phyloP scores from a whole-genome alignment of 2,888 invertebrate genomes.

The Acanthoscelides obtectus region DNA sequence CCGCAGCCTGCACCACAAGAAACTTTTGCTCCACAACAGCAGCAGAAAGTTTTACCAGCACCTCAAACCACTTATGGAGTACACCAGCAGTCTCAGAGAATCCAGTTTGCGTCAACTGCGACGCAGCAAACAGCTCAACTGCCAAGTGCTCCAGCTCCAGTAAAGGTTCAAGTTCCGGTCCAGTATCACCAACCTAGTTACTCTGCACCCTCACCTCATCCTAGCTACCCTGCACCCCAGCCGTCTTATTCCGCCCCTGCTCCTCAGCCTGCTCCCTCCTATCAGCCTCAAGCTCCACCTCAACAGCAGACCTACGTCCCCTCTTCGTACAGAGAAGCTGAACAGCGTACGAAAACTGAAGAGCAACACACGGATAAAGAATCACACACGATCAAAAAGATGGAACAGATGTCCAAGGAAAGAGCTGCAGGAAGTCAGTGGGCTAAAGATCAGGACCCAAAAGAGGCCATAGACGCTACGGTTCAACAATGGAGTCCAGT shows the following conservation, averaged over 20 bases:
- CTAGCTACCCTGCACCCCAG: background rate
- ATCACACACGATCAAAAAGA: conserved; percentile 31
- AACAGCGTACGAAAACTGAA: conserved; percentile 14
- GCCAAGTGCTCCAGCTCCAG: conserved; percentile 7
- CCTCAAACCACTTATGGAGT: background rate
- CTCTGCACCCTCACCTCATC: conserved; percentile 13
- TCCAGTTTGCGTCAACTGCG: conserved; percentile 10
- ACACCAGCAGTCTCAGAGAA: too few relatives aligned
- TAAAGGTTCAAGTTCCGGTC: conserved; percentile 14
- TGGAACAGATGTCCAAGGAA: conserved; percentile 30
- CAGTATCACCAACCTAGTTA: too few relatives aligned
- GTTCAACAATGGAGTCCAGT: background rate
- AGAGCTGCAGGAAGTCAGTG: conserved; percentile 15
- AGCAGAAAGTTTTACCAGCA: background rate
- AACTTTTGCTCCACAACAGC: too few relatives aligned
- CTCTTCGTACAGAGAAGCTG: conserved; percentile 30
- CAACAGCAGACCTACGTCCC: conserved; percentile 14
- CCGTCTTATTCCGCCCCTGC: background rate
- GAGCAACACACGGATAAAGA: conserved; percentile 23
- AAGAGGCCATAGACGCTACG: conserved; percentile 3
- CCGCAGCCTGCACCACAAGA: background rate
- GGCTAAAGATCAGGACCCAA: conserved; percentile 7
- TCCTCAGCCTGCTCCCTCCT: background rate
- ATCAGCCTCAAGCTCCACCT: conserved; percentile 7
- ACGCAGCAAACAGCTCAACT: conserved; percentile 11